Percentiles rank a stretch among this genome's conserved stretches.
Conservation (phyloP, 2,113 vertebrate species). For the Neodontobutis hainanensis region DNA sequence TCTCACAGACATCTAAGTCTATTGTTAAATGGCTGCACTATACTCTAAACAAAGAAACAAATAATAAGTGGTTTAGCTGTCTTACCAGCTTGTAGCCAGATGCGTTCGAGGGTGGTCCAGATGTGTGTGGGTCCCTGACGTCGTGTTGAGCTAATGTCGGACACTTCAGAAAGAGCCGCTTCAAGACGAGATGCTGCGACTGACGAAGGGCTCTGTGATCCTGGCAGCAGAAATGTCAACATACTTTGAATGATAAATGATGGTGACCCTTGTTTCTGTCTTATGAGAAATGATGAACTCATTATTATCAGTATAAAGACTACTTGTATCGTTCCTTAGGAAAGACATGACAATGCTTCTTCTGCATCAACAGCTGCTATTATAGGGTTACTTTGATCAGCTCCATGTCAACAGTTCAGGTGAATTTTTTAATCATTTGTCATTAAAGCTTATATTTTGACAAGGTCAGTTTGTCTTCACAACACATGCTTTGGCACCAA, state of each 20-base stretch:
- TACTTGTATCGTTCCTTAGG: too few relatives aligned
- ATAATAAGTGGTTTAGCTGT: constrained; percentile 8
- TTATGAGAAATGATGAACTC: too few relatives aligned
- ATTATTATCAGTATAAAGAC: too few relatives aligned
- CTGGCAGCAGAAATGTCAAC: constrained; percentile 61
- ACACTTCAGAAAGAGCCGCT: constrained; percentile 92
- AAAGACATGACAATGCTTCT: too few relatives aligned
- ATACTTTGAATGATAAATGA: neutral
- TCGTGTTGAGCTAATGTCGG: constrained; percentile 82
- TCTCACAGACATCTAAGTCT: too few relatives aligned
- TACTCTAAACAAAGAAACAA: neutral
- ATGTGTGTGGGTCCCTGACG: constrained; percentile 91
- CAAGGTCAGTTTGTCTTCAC: neutral
- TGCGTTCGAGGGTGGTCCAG: constrained; percentile 92
- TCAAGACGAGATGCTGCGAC: constrained; percentile 91
- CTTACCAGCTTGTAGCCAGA: constrained; percentile 97
- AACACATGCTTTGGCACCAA: neutral
- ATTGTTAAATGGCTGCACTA: neutral
- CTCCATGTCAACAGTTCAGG: too few relatives aligned
- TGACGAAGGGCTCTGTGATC: constrained; percentile 87
- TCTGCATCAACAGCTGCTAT: too few relatives aligned
- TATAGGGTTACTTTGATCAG: too few relatives aligned
- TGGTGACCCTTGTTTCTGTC: too few relatives aligned
- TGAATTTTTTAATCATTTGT: too few relatives aligned
- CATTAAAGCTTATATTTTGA: neutral